Conservation (phyloP, 2,113 vertebrate species). For the Propithecus coquereli region DNA sequence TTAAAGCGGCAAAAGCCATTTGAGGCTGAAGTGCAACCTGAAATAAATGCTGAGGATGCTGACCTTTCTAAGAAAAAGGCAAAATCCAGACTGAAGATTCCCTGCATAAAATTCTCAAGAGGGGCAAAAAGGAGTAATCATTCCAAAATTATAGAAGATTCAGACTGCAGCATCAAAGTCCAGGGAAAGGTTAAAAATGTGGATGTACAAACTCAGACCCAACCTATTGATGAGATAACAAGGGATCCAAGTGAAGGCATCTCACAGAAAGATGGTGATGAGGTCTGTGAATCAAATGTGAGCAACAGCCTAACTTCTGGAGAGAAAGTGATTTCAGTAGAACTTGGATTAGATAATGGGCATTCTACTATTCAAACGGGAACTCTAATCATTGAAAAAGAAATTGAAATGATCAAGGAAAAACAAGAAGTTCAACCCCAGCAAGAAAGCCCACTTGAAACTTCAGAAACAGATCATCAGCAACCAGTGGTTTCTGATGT, state of each 20-base stretch:
- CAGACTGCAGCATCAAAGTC: constrained; percentile 59
- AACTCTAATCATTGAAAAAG: constrained; percentile 51
- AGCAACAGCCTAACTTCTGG: not conserved
- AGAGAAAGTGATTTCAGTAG: constrained; percentile 68
- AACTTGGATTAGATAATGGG: constrained; percentile 48
- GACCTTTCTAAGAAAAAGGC: constrained; percentile 69
- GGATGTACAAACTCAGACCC: constrained; percentile 60
- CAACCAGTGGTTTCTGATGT: not conserved
- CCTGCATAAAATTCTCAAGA: constrained; percentile 82
- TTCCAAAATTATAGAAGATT: constrained; percentile 75
- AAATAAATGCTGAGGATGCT: constrained; percentile 69
- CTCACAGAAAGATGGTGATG: constrained; percentile 7
- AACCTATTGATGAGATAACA: not conserved
- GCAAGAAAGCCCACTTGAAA: constrained; percentile 51
- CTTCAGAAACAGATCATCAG: fast-evolving
- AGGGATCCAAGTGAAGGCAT: not conserved
- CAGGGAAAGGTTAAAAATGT: constrained; percentile 45
- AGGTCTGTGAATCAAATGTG: not conserved
- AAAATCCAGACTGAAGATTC: constrained; percentile 78
- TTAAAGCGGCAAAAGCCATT: constrained; percentile 59
- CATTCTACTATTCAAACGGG: not conserved
- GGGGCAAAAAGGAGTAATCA: constrained; percentile 68
- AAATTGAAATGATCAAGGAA: constrained; percentile 53
- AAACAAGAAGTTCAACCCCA: constrained; percentile 31
- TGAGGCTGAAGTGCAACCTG: constrained; percentile 71